Evolutionary conservation across 2,888 invertebrate species (phyloP), one percentile per base, ranked within the genome.

Genomic region (Scaeva pyrastri): DNA sequence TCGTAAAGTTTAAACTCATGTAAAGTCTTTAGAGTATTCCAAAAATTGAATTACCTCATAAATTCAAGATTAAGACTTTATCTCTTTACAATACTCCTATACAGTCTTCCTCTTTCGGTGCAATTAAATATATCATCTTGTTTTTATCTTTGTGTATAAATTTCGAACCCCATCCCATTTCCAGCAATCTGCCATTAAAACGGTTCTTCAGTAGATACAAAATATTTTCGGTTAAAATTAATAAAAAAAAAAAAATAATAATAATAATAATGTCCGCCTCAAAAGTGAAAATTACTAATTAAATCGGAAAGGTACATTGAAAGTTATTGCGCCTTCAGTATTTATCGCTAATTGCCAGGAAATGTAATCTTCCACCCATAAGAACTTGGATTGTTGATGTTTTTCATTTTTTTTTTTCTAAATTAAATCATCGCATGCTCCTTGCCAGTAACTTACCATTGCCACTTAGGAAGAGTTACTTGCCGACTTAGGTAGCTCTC

Each of bases 331-430:
- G 43, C 71, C 66, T 85, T n/a, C 64, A 80, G 66, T 75, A 80
- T 75, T 85, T 85, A 85, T 75, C 80, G 68, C 84, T 85, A 85
- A 85, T 85, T 85, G 80, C 77, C 73, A 83, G 82, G 77, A 83
- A 83, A 77, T 73, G 73, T 77, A 55, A 72, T 77, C 78, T 71
- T 48, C 66, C 23, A 16, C 58, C 60, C 43, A 31, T 31, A 73
- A 60, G 77, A 70, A 45, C 41, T 45, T 72, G 52, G 14, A 50
- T 36, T 21, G 39, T 7, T 45, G 26, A 45, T 16, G 26, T 50
- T 21, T n/a, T 14, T 6, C 14, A 39, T 71, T 45, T 48, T 48
- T 55, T 70, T 43, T 52, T 58, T 85, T 64, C 72, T 48, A 75
- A 78, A 86, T 86, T 78, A 78, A 82, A 82, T 78, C 73, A 82